Percentiles rank a stretch among this genome's conserved stretches.
Conservation (phyloP, 2,113 vertebrate genomes). For the Gambusia affinis region DNA sequence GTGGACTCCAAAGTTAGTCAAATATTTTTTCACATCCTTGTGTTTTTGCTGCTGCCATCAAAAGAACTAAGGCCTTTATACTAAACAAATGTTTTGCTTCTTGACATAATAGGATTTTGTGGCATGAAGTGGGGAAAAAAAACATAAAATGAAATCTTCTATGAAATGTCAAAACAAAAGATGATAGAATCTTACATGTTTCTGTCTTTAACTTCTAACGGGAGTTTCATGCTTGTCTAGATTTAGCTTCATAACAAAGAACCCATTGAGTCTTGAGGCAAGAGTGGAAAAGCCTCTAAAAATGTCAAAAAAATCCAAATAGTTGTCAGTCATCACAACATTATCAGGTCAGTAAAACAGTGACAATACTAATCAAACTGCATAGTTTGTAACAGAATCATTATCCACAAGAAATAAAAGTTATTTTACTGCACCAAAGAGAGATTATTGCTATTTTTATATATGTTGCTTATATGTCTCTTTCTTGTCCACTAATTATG, state of each 20-base stretch:
- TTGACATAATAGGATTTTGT: conserved; percentile 36
- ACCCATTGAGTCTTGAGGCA: conserved; percentile 44
- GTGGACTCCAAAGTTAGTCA: conserved; percentile 30
- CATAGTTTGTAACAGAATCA: conserved; percentile 19
- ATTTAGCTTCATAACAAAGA: conserved; percentile 51
- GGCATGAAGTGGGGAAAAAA: conserved; percentile 14
- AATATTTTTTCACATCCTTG: conserved; percentile 9
- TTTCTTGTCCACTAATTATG: conserved; percentile 36
- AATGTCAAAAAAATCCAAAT: conserved; percentile 55
- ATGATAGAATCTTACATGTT: conserved; percentile 25
- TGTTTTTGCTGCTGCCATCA: conserved; percentile 14
- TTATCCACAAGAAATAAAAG: conserved; percentile 21
- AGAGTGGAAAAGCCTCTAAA: conserved; percentile 35
- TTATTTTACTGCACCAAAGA: conserved; percentile 18
- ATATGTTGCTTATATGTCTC: conserved; percentile 12
- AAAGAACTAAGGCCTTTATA: conserved; percentile 28
- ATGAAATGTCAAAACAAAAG: conserved; percentile 33
- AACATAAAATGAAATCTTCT: conserved; percentile 34
- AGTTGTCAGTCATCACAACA: conserved; percentile 60
- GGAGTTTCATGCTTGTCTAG: conserved; percentile 24
- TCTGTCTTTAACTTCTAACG: conserved; percentile 17
- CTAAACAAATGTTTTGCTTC: conserved; percentile 42
- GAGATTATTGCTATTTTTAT: conserved; percentile 31
- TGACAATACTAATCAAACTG: conserved; percentile 22
- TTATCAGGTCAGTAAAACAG: conserved; percentile 50